Percentiles rank a stretch among this genome's conserved stretches.
phyloP scores from a whole-genome alignment of 2,797 vertebrate species.

The Scolopax bukidnonensis region DNA sequence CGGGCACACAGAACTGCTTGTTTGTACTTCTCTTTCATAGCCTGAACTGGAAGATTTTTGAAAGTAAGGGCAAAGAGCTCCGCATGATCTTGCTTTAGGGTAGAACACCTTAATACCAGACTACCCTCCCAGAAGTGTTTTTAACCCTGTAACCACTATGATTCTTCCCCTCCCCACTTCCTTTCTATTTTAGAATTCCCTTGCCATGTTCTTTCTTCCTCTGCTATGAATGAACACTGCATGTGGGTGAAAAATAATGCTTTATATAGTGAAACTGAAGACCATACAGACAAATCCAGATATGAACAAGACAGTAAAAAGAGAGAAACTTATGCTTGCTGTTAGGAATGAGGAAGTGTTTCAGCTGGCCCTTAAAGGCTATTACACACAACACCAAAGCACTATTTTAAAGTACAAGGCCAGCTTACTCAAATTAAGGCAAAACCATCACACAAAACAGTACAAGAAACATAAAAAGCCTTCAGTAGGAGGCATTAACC shows the following conservation, averaged over 20 bases:
- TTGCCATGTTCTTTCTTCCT: not conserved
- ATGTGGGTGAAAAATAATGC: constrained; percentile 33
- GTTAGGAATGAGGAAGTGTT: constrained; percentile 9
- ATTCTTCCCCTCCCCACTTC: not conserved
- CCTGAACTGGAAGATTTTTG: not conserved
- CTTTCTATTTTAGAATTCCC: constrained; percentile 20
- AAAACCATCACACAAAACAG: not conserved
- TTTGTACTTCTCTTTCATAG: not conserved
- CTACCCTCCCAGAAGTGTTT: not conserved
- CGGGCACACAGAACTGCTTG: not conserved
- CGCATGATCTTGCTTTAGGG: not conserved
- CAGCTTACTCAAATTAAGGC: not conserved
- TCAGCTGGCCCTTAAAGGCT: not conserved
- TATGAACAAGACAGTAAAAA: not conserved
- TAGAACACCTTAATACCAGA: not conserved
- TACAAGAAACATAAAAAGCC: not conserved
- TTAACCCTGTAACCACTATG: not conserved
- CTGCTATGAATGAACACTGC: not conserved
- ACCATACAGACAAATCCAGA: not conserved
- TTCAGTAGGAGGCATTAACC: too few species aligned
- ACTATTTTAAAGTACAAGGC: not conserved
- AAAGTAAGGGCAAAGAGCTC: not conserved
- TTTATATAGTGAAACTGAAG: constrained; percentile 32
- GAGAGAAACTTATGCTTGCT: constrained; percentile 3
- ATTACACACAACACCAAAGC: not conserved